A percentile compares a stretch with the other conserved stretches of the same genome.
phyloP scores from a whole-genome alignment of 1,140 invertebrate genomes.

The Stegodyphus mimosarum region DNA sequence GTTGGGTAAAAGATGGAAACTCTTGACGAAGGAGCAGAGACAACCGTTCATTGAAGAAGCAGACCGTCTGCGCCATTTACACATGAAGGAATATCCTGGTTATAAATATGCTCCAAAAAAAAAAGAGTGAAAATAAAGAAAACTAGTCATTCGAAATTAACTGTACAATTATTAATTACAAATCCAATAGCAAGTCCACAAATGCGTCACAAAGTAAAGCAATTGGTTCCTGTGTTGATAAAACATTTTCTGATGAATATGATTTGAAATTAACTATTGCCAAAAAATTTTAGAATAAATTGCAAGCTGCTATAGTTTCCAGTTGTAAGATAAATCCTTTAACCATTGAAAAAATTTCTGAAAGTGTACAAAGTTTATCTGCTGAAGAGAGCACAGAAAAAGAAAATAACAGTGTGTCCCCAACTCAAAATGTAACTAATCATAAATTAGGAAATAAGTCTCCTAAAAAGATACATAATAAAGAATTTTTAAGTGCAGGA shows the following conservation, averaged over 20 bases:
- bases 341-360: neutral
- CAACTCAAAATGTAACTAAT: neutral
- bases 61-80: conserved; percentile 86
- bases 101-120: conserved; percentile 95
- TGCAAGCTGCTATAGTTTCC: neutral
- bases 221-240: neutral
- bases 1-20: conserved; percentile 89
- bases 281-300: neutral
- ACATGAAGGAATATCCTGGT: conserved; percentile 94
- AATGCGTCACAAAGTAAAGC: neutral
- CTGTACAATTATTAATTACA: neutral
- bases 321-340: neutral
- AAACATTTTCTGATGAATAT: neutral
- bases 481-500: neutral
- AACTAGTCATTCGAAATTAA: neutral
- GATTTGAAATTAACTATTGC: neutral
- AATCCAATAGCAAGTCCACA: neutral
- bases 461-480: neutral
- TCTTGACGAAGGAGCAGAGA: conserved; percentile 83
- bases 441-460: neutral
- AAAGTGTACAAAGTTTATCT: neutral
- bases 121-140: conserved; percentile 75
- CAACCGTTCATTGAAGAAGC: conserved; percentile 94
- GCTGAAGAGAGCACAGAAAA: neutral
- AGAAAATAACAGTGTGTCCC: neutral